Evolutionary conservation across 2,113 vertebrate species (phyloP).

Genomic region (Cathartes aura): DNA sequence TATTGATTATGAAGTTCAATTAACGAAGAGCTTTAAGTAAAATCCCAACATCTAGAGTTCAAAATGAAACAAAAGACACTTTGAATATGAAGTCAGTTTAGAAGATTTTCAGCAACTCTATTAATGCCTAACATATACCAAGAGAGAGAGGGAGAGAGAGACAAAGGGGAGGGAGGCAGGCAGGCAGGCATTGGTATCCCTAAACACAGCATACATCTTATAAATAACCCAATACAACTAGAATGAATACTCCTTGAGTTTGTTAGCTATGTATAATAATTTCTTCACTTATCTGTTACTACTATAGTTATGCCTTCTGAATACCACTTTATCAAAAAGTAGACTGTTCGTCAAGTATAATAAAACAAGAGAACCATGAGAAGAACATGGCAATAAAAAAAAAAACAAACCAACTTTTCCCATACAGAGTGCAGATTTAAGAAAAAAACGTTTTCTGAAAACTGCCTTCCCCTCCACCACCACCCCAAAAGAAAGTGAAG

Average conservation of each 20-base stretch:
- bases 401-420: background rate
- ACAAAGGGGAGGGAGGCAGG: background rate
- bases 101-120: background rate
- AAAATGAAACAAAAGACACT: background rate
- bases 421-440: background rate
- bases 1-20: background rate
- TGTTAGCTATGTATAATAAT: background rate
- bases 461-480: background rate
- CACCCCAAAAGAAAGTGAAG: background rate
- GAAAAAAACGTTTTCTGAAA: background rate
- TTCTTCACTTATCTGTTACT: background rate
- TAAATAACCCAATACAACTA: background rate
- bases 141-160: background rate
- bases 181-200: background rate
- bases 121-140: background rate
- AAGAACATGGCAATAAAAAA: background rate
- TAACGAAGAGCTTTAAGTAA: constrained; percentile 20
- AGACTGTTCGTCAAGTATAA: background rate
- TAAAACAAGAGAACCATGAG: background rate
- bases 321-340: background rate
- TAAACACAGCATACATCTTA: background rate
- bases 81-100: background rate
- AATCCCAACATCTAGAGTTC: background rate
- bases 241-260: background rate
- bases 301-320: background rate